Percentiles rank a stretch among this genome's conserved stretches.
Evolutionary conservation across 2,888 invertebrate genomes (phyloP).

Genomic region (Dolichopus griseipennis): DNA sequence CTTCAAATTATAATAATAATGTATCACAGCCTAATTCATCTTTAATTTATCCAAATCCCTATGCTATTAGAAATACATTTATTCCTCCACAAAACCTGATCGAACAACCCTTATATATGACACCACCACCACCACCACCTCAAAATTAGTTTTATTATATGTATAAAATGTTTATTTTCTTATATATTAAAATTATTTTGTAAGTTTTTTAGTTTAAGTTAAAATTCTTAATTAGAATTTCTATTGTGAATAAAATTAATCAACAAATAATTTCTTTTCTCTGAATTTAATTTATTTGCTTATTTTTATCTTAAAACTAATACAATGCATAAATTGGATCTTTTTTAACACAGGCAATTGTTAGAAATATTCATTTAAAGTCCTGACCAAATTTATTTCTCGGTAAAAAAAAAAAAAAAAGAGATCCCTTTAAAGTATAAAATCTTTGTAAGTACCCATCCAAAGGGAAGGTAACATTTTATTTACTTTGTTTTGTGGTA

Average conservation of each 20-base stretch:
- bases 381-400: background rate
- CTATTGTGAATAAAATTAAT: no score
- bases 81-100: background rate
- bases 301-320: background rate
- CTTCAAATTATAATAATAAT: background rate
- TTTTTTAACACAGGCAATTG: background rate
- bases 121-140: background rate
- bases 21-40: background rate
- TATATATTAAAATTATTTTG: no score
- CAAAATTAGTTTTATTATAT: background rate
- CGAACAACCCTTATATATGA: background rate
- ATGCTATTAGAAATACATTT: background rate
- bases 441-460: background rate
- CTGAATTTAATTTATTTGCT: constrained; percentile 1
- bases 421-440: background rate
- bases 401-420: background rate
- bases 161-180: no score
- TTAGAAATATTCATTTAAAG: background rate
- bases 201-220: no score
- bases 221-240: no score
- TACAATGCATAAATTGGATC: constrained; percentile 6
- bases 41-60: constrained; percentile 1
- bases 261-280: background rate
- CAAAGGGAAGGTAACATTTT: background rate
- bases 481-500: no score